Conservation (phyloP, 1,140 invertebrate genomes). For the Bilobella aurantiaca region DNA sequence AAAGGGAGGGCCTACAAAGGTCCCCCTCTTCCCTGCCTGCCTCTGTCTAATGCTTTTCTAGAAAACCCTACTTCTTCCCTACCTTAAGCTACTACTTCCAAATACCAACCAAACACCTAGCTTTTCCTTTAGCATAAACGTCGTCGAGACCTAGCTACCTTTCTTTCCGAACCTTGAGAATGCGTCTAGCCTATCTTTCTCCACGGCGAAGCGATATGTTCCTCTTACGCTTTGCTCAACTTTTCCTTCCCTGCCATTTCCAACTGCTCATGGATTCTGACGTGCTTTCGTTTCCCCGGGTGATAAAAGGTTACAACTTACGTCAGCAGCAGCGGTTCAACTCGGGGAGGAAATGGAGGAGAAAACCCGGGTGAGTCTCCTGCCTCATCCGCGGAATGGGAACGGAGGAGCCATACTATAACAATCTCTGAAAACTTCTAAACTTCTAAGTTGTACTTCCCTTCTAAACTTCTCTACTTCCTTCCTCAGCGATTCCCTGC, state of each 20-base stretch:
- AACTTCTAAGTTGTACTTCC: no score
- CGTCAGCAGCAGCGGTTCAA: background rate
- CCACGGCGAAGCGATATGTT: background rate
- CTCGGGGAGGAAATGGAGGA: background rate
- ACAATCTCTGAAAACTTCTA: no score
- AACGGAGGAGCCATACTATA: no score
- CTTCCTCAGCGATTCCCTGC: no score
- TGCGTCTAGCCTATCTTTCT: background rate
- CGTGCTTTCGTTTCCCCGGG: constrained; percentile 1
- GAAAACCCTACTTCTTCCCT: background rate
- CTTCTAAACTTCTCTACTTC: no score
- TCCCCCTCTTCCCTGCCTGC: background rate
- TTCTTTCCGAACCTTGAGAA: background rate
- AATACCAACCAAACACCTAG: no score
- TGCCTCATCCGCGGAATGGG: no score
- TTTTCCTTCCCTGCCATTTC: background rate
- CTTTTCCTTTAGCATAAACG: no score
- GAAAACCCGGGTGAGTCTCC: background rate
- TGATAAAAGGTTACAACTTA: constrained; percentile 5
- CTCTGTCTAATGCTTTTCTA: background rate
- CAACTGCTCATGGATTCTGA: background rate
- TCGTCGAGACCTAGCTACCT: no score
- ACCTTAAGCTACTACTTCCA: no score
- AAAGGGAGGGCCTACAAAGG: background rate
- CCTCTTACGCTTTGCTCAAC: background rate